Percentiles rank a stretch among this genome's conserved stretches.
Conservation (phyloP, 2,888 invertebrate species). For the Trichopoda pennipes region DNA sequence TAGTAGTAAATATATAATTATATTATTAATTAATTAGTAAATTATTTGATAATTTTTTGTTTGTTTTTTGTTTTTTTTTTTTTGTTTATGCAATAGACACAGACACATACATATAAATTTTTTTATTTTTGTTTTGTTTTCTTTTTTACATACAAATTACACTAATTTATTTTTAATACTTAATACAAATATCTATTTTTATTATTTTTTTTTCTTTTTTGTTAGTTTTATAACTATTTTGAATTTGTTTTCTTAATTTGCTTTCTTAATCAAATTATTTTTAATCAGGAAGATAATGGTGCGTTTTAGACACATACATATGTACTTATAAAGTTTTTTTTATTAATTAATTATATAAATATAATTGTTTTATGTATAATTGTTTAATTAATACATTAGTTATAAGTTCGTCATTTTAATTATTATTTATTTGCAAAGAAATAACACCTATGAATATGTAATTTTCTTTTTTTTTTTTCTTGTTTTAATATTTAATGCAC, state of each 20-base stretch:
- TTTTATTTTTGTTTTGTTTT: conserved; percentile 37
- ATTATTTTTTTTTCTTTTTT: background rate
- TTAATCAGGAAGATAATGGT: conserved; percentile 66
- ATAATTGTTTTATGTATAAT: conserved; percentile 42
- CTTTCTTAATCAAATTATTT: conserved; percentile 63
- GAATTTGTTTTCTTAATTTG: conserved; percentile 66
- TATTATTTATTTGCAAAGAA: conserved; percentile 73
- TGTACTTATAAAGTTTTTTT: conserved; percentile 56
- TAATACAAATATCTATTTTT: conserved; percentile 64
- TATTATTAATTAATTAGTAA: conserved; percentile 73
- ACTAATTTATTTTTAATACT: conserved; percentile 73
- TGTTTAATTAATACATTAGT: conserved; percentile 48
- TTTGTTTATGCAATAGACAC: conserved; percentile 78
- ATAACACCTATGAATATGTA: conserved; percentile 75
- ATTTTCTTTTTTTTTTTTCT: conserved; percentile 59
- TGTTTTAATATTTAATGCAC: conserved; percentile 72
- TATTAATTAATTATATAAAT: conserved; percentile 36
- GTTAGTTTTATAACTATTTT: conserved; percentile 41
- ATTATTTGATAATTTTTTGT: conserved; percentile 71
- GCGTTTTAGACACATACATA: conserved; percentile 69
- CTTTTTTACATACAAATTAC: conserved; percentile 79
- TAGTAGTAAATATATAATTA: conserved; percentile 72
- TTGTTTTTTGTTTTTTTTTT: conserved; percentile 27
- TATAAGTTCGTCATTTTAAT: conserved; percentile 30
- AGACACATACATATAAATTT: conserved; percentile 74